phyloP scores from a whole-genome alignment of 1,140 invertebrate species.

The Drepana arcuata region DNA sequence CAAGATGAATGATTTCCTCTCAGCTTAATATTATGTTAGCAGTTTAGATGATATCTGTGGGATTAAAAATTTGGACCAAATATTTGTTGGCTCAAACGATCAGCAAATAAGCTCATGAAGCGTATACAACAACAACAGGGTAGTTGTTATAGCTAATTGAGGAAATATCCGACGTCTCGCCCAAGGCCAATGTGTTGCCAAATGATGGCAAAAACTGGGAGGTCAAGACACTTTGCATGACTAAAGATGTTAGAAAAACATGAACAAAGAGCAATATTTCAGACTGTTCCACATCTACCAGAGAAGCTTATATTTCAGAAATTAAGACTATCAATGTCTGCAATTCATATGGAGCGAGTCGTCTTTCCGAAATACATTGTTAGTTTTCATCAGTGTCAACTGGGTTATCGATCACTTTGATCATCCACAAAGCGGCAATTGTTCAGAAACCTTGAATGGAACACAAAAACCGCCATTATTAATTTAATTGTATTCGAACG shows the following conservation, averaged over 20 bases:
- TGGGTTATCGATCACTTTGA: conserved; percentile 10
- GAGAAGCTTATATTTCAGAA: not conserved
- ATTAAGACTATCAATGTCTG: no score
- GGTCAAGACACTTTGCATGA: conserved; percentile 48
- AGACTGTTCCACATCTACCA: conserved; percentile 12
- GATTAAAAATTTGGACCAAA: no score
- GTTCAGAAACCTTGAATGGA: conserved; percentile 52
- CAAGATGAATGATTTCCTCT: no score
- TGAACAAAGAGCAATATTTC: conserved; percentile 33
- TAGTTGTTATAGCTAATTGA: conserved; percentile 40
- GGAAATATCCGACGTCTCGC: conserved; percentile 46
- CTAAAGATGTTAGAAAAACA: conserved; percentile 40
- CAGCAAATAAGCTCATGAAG: conserved; percentile 22
- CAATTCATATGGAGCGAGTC: no score
- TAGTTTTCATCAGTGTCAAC: conserved; percentile 4
- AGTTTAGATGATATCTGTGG: no score
- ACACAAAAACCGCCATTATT: conserved; percentile 52
- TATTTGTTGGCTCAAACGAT: no score
- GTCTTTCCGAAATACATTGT: no score
- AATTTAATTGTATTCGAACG: conserved; percentile 52
- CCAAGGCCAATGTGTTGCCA: conserved; percentile 47
- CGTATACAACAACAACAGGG: conserved; percentile 22
- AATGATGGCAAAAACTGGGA: conserved; percentile 47
- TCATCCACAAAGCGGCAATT: conserved; percentile 18
- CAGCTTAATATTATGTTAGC: no score